Evolutionary conservation across 1,140 invertebrate genomes (phyloP).

Genomic region (Tenebrio molitor): DNA sequence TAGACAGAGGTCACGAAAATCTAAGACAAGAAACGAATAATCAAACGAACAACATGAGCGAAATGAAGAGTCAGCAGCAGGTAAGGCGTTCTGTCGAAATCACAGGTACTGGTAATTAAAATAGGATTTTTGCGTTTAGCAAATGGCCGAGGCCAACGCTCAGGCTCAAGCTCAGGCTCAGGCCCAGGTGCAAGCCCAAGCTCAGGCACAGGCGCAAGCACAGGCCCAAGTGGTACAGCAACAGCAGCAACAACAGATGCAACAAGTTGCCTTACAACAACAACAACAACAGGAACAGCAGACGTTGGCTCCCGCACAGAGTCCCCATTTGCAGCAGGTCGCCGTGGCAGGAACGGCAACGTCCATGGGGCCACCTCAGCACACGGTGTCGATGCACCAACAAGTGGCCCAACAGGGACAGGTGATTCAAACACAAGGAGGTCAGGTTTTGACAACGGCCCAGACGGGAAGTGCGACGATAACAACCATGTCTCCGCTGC

Average conservation of each 20-base stretch:
- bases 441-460: slow-evolving; percentile 61
- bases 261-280: slow-evolving; percentile 48
- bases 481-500: slow-evolving; percentile 67
- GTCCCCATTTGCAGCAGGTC: slow-evolving; percentile 72
- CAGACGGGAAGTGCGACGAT: slow-evolving; percentile 64
- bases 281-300: slow-evolving; percentile 64
- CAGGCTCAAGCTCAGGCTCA: slow-evolving; percentile 18
- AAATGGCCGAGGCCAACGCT: slow-evolving; percentile 59
- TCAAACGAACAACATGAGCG: slow-evolving; percentile 56
- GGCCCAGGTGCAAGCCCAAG: slow-evolving; percentile 60
- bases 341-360: slow-evolving; percentile 59
- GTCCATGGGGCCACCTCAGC: slow-evolving; percentile 69
- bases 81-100: slow-evolving; percentile 15
- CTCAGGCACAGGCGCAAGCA: slow-evolving; percentile 60
- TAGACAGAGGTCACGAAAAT: slow-evolving; percentile 67
- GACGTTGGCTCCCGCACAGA: slow-evolving; percentile 69
- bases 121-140: slow-evolving; percentile 41
- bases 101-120: slow-evolving; percentile 13
- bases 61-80: slow-evolving; percentile 58
- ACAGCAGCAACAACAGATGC: slow-evolving; percentile 63
- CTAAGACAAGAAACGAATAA: slow-evolving; percentile 49
- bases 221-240: slow-evolving; percentile 66
- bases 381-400: slow-evolving; percentile 64
- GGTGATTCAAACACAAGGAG: slow-evolving; percentile 63
- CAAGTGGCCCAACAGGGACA: slow-evolving; percentile 62